Evolutionary conservation across 2,113 vertebrate species (phyloP).

Genomic region (Sakesphorus luctuosus): DNA sequence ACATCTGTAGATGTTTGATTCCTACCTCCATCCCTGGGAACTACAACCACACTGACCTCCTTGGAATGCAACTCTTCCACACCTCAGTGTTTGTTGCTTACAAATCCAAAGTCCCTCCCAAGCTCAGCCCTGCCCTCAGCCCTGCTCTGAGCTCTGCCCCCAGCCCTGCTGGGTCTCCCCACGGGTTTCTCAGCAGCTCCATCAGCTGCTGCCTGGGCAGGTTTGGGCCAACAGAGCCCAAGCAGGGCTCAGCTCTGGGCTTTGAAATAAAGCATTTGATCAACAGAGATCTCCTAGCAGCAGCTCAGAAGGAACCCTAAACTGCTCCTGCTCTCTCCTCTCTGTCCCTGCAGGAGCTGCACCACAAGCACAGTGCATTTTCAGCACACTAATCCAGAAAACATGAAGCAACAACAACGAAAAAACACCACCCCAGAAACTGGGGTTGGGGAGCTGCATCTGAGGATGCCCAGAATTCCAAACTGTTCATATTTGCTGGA

Average conservation of each 20-base stretch:
- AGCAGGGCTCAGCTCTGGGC: neutral
- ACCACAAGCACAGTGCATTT: neutral
- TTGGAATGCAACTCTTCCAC: neutral
- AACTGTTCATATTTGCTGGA: neutral
- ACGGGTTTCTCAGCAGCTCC: neutral
- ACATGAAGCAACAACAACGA: too few species aligned
- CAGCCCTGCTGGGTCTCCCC: neutral
- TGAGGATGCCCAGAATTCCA: neutral
- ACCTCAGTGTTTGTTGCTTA: neutral
- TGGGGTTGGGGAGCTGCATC: neutral
- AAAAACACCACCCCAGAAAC: neutral
- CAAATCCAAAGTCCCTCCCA: neutral
- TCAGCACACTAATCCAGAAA: neutral
- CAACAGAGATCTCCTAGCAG: neutral
- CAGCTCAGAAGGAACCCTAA: neutral
- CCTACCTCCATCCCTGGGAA: neutral
- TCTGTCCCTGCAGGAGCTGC: neutral
- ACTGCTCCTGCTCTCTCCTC: neutral
- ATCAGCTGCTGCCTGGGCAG: neutral
- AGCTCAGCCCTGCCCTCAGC: neutral
- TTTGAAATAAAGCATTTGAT: neutral
- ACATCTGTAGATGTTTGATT: neutral
- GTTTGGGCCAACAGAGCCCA: neutral
- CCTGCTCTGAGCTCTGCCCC: neutral
- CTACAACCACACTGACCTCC: neutral